Percentiles rank a stretch among this genome's conserved stretches.
phyloP scores from a whole-genome alignment of 2,888 invertebrate genomes.

The Smittia aterrima region DNA sequence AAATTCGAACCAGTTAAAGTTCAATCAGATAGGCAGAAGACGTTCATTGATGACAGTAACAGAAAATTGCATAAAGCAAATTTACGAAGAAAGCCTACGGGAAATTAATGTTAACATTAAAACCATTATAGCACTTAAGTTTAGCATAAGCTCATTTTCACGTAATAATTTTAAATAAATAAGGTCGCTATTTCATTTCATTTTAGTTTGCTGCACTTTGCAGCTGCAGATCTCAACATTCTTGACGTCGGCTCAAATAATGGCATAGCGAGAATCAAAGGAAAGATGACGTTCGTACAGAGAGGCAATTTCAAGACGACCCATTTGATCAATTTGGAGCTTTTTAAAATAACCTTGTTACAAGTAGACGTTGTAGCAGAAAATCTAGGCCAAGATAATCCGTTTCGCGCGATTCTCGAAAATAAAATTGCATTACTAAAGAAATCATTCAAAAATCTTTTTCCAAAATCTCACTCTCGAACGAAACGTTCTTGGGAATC shows the following conservation, averaged over 20 bases:
- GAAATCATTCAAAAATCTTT: not conserved
- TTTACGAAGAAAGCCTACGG: not conserved
- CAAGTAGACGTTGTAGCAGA: not conserved
- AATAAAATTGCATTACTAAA: not conserved
- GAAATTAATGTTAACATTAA: too few species aligned
- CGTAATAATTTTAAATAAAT: too few species aligned
- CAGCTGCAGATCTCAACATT: not conserved
- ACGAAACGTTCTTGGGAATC: not conserved
- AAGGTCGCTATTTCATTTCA: not conserved
- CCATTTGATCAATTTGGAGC: not conserved
- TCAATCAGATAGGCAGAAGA: not conserved
- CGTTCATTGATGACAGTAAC: not conserved
- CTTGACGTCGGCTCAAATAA: not conserved
- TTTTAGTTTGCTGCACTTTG: not conserved
- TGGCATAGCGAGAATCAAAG: not conserved
- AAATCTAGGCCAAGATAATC: not conserved
- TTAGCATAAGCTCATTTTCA: too few species aligned
- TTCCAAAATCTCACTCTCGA: not conserved
- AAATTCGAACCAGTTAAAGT: not conserved
- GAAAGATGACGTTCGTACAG: not conserved
- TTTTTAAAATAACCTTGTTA: not conserved
- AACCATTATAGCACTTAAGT: too few species aligned
- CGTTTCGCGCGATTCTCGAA: not conserved
- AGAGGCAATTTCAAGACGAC: not conserved
- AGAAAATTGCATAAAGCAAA: conserved; percentile 3